A percentile compares a stretch with the other conserved stretches of the same genome.
These are phyloP conservation scores for Pissodes strobi DNA, from an alignment of 1,140 invertebrate genomes.

Conservation along the genomic window DNA sequence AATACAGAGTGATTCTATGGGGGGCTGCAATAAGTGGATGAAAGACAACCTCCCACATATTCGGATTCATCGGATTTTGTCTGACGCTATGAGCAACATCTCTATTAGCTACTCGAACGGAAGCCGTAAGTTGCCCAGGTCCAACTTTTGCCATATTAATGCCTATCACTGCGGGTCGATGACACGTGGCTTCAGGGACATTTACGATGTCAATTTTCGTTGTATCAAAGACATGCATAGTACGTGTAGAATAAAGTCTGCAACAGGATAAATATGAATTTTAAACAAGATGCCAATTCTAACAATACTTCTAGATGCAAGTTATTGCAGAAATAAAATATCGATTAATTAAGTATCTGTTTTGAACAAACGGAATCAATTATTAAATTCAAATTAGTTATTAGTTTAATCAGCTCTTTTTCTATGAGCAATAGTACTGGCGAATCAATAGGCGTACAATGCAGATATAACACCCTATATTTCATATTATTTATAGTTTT, in stretches of 20 bases:
- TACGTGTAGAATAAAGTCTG: conserved; percentile 55
- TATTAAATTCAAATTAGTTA: too few relatives aligned
- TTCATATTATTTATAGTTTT: too few relatives aligned
- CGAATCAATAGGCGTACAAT: too few relatives aligned
- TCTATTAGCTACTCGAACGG: conserved; percentile 73
- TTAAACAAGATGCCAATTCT: too few relatives aligned
- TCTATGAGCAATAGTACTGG: too few relatives aligned
- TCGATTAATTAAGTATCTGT: background rate
- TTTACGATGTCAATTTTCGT: conserved; percentile 68
- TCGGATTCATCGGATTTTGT: conserved; percentile 67
- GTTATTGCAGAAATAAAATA: too few relatives aligned
- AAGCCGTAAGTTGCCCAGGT: conserved; percentile 77
- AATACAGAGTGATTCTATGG: conserved; percentile 79
- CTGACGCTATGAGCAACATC: conserved; percentile 80
- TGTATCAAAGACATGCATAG: conserved; percentile 86
- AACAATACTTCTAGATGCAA: too few relatives aligned
- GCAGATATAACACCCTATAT: too few relatives aligned
- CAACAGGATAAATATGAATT: too few relatives aligned
- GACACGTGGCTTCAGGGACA: conserved; percentile 68
- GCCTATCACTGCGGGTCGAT: conserved; percentile 73
- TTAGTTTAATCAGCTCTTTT: too few relatives aligned
- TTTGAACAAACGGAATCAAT: background rate
- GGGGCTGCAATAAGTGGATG: conserved; percentile 80
- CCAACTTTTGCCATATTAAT: conserved; percentile 76
- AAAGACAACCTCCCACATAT: conserved; percentile 81